Base-by-base conservation (phyloP, 2,888 invertebrate genomes). In the Coelogynopora nodosa region DNA sequence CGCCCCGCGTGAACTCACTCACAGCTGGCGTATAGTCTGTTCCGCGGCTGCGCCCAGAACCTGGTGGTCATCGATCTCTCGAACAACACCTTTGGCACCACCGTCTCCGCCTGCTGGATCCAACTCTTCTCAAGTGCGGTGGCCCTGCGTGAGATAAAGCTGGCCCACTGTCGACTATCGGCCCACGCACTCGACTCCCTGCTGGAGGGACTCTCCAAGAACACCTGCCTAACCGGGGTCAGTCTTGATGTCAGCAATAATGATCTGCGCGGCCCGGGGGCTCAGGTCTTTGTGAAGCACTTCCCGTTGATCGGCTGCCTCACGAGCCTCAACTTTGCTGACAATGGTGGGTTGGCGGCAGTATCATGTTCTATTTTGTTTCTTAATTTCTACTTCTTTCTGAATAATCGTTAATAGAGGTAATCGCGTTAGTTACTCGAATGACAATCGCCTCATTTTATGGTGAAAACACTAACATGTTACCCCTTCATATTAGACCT, bases 261-360 rank as follows among this genome's bases (percentile, higher is more conserved):
- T 31, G 84, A 84, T 5, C 18, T 84, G 26, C 49, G 84, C 28
- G 84, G 26, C 0, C 26, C 84, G 23, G 84, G 84, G 0, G 84
- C 84, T 29, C 18, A 30, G 1, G 31, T 18, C 18, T 23, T 84
- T 28, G 31, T 26, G n/a, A 84, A 67, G 27, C 29, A 67, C 27
- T 0, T 30, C 0, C 18, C n/a, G 10, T 84, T 31, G 0, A 30
- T 84, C 0, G 67, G 1, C 0, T 84, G 84, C 27, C 31, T 84
- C 31, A 29, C 18, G 23, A 67, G 49, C 27, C 84, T 84, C 0
- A 31, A 84, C 10, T 0, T 84, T 10, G n/a, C 49, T 23, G 84
- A 84, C 0, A 84, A 84, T 31, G 84, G 84, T 84, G 29, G 26
- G 30, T 2, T 28, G 0, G 18, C 49, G 5, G 5, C 18, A 49